Percentiles rank a stretch among this genome's conserved stretches.
Evolutionary conservation across 2,113 vertebrate genomes (phyloP).

Genomic region (Notothenia coriiceps): DNA sequence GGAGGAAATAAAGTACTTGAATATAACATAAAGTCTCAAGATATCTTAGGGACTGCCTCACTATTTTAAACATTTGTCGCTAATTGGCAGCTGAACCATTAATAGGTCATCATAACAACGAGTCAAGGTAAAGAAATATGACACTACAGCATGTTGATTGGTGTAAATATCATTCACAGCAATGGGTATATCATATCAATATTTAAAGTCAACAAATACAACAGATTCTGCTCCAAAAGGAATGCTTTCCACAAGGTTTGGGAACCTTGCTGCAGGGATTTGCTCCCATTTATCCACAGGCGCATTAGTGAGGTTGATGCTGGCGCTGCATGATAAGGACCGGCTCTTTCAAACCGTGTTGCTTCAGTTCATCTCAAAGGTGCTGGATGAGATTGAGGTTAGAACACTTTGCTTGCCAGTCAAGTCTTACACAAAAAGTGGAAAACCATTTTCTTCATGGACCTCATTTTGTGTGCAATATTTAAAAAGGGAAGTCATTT

Average conservation of each 20-base stretch:
- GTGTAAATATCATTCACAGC: background rate
- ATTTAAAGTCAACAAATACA: background rate
- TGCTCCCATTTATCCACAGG: constrained; percentile 3
- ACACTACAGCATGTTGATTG: background rate
- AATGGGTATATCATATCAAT: background rate
- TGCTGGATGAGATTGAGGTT: constrained; percentile 9
- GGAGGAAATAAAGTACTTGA: background rate
- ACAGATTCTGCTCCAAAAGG: background rate
- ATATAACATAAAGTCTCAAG: background rate
- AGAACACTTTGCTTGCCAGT: background rate
- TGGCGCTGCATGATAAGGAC: background rate
- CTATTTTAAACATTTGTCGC: background rate
- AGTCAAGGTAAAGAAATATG: background rate
- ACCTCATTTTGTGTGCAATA: background rate
- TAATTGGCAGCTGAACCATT: constrained; percentile 7
- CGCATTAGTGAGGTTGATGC: constrained; percentile 2
- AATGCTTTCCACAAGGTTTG: background rate
- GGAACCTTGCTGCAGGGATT: background rate
- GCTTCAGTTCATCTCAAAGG: constrained; percentile 2
- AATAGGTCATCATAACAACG: background rate
- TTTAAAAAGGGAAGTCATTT: background rate
- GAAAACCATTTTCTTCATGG: background rate
- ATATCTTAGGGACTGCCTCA: no score
- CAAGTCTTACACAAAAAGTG: background rate
- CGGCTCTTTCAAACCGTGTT: constrained; percentile 1